These are phyloP conservation scores for Deilephila elpenor DNA, from an alignment of 2,888 invertebrate genomes.

Conservation along the genomic window DNA sequence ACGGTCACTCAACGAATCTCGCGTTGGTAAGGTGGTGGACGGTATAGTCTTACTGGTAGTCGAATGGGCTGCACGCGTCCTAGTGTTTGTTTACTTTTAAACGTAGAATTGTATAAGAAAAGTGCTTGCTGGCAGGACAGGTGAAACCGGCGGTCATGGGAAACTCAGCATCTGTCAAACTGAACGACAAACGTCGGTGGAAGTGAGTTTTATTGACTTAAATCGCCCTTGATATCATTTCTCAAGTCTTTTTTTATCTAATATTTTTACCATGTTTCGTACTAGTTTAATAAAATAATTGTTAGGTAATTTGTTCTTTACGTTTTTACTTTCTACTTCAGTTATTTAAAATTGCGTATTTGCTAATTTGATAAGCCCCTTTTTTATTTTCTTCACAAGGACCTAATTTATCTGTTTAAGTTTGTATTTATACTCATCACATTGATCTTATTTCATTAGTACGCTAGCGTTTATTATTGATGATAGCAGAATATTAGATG, in stretches of 20 bases:
- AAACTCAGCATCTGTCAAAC: constrained; percentile 76
- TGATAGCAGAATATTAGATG: no score
- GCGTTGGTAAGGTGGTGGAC: constrained; percentile 38
- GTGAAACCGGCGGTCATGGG: constrained; percentile 60
- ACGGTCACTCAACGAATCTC: constrained; percentile 61
- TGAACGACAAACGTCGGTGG: constrained; percentile 77
- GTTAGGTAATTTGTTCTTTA: constrained; percentile 31
- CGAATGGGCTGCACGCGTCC: constrained; percentile 61
- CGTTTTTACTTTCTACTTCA: background rate
- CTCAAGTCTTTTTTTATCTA: background rate
- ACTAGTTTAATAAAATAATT: background rate
- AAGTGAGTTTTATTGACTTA: constrained; percentile 64
- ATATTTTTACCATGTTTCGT: background rate
- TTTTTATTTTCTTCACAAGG: no score
- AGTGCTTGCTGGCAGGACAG: constrained; percentile 33
- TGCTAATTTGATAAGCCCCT: no score
- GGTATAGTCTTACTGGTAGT: constrained; percentile 54
- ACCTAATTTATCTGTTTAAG: no score
- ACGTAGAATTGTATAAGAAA: constrained; percentile 10
- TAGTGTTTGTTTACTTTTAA: constrained; percentile 27
- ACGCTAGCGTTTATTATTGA: no score
- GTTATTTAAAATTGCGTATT: no score
- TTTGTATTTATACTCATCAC: no score
- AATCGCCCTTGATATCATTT: background rate
- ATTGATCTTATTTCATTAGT: no score